These are phyloP conservation scores for Decapterus maruadsi DNA, from an alignment of 2,797 vertebrate genomes.

Conservation along the genomic window DNA sequence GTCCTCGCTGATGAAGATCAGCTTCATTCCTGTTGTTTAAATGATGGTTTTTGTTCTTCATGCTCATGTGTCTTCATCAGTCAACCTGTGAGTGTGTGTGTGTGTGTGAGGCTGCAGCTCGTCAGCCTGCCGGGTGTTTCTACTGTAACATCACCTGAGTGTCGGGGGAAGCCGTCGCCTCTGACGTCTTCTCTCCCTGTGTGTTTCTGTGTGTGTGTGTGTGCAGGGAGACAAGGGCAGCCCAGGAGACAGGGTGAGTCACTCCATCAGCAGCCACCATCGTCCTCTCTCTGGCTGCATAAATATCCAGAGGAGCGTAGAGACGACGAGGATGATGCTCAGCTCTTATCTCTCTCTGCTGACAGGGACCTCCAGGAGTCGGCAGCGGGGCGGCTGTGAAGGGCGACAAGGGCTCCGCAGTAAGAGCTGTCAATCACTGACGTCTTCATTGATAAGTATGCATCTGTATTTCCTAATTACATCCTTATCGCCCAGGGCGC, in stretches of 20 bases:
- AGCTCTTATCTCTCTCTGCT: constrained; percentile 66
- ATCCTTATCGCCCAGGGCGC: constrained; percentile 85
- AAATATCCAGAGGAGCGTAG: constrained; percentile 39
- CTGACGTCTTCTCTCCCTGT: too few relatives aligned
- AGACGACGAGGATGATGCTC: constrained; percentile 64
- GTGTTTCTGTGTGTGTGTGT: constrained; percentile 9
- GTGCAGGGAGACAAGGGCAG: constrained; percentile 87
- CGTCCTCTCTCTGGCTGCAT: constrained; percentile 48
- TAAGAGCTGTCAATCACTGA: constrained; percentile 76
- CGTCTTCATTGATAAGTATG: constrained; percentile 36
- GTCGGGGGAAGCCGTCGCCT: too few relatives aligned
- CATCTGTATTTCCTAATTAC: constrained; percentile 53
- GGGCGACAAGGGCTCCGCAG: constrained; percentile 88
- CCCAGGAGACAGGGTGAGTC: constrained; percentile 86
- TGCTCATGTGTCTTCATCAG: too few relatives aligned
- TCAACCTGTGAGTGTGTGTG: too few relatives aligned
- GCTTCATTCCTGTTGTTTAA: too few relatives aligned
- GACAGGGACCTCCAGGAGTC: constrained; percentile 90
- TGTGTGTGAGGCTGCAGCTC: too few relatives aligned
- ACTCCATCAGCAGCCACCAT: constrained; percentile 43
- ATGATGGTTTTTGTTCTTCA: too few relatives aligned
- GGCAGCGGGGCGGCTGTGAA: constrained; percentile 82
- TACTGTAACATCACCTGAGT: too few relatives aligned
- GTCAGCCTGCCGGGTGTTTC: too few relatives aligned
- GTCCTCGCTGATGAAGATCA: too few relatives aligned